Evolutionary conservation across 2,797 vertebrate species (phyloP), one percentile per base, ranked within the genome.

Genomic region (Tenualosa thibaudeaui): DNA sequence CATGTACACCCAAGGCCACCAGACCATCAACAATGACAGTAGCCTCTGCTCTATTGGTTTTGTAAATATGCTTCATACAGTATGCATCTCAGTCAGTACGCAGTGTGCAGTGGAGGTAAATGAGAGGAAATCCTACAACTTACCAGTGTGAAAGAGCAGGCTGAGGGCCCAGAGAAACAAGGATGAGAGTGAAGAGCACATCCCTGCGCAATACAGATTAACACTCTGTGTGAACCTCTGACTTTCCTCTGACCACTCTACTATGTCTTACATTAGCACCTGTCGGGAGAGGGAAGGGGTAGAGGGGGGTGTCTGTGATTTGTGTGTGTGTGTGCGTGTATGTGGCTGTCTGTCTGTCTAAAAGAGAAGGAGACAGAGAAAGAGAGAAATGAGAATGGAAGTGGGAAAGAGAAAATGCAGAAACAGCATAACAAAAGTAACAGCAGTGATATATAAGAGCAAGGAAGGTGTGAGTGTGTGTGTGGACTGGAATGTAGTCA

Each of bases 71-170:
- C 37, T 22, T 13, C 31, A 43, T n/a, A 60, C 56, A 60, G 22
- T 60, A 60, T 54, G 53, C 53, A 56, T 19, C 17, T 56, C 53
- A 56, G 2, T 56, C 53, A 31, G 31, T 46, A 46, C 7, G 46
- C 46, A 46, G 2, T 7, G 46, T 3, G 12, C 53, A 60, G 22
- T 40, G 10, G 26, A 46, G 22, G 43, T 81, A n/a, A 82, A 82
- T 54, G 0, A 19, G 58, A 31, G 43, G 13, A 81, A 24, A 43
- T 0, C 31, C 31, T 31, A 13, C 19, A 5, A 10, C 78, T 83
- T 85, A 90, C 90, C 89, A 68, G 86, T 60, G 5, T 62, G 68
- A 13, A 86, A 81, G 31, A 87, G 49, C 3, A 50, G 75, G 3
- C 87, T 65, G 2, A 90, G 71, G 26, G 26, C 75, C 84, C 86